Percentiles rank a stretch among this genome's conserved stretches.
Conservation (phyloP, 2,888 invertebrate genomes). For the Halocaridina rubra region DNA sequence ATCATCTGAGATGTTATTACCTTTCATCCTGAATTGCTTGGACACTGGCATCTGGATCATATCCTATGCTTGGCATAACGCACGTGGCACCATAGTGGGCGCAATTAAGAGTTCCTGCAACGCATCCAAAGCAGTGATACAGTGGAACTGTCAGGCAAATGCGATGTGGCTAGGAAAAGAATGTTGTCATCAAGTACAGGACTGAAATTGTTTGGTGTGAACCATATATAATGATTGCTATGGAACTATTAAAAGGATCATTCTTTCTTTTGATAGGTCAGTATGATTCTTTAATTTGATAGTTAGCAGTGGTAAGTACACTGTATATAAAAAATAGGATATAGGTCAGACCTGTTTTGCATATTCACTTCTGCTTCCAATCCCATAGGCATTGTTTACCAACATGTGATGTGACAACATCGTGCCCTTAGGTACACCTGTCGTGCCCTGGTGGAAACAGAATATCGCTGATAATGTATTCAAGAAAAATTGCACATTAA, state of each 20-base stretch:
- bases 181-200: too few relatives aligned
- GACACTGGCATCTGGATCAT: slow-evolving; percentile 75
- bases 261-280: too few relatives aligned
- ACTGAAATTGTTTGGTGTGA: too few relatives aligned
- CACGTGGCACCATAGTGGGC: slow-evolving; percentile 75
- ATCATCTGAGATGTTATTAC: too few relatives aligned
- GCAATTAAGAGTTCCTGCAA: slow-evolving; percentile 74
- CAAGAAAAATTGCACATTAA: too few relatives aligned
- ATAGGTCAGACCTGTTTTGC: slow-evolving; percentile 70
- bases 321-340: too few relatives aligned
- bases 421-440: slow-evolving; percentile 84
- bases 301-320: too few relatives aligned
- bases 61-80: slow-evolving; percentile 74
- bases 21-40: slow-evolving; percentile 77
- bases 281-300: too few relatives aligned
- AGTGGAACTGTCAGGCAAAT: slow-evolving; percentile 77
- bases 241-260: too few relatives aligned
- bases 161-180: neutral
- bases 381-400: slow-evolving; percentile 80
- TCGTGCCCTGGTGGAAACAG: slow-evolving; percentile 75
- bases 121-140: slow-evolving; percentile 85
- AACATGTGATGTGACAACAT: slow-evolving; percentile 78
- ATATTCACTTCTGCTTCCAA: slow-evolving; percentile 72
- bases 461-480: too few relatives aligned
- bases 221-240: too few relatives aligned